Evolutionary conservation across 35 echinoderm and acorn worm genomes (phyloP).

Genomic region (Stichopus chloronotus): DNA sequence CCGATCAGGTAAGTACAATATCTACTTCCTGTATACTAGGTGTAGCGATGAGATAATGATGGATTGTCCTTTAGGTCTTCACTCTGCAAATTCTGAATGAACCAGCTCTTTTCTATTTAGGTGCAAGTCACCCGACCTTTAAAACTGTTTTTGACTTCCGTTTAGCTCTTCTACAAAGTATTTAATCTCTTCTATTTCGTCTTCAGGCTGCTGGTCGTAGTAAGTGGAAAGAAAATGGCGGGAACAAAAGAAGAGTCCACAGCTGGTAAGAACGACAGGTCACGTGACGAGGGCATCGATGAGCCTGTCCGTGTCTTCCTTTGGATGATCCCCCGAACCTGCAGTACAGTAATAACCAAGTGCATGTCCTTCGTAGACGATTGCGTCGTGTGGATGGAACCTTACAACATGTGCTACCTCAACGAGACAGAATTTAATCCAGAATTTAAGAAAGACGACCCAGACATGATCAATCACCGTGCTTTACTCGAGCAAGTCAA

Average conservation of each 20-base stretch:
- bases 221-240: not conserved
- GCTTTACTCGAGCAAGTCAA: not conserved
- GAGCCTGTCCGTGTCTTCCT: not conserved
- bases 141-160: too few relatives aligned
- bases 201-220: not conserved
- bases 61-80: too few relatives aligned
- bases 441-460: not conserved
- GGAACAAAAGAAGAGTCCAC: not conserved
- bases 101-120: too few relatives aligned
- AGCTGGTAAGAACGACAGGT: not conserved
- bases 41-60: too few relatives aligned
- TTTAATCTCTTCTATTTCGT: too few relatives aligned
- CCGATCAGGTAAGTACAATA: too few relatives aligned
- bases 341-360: constrained; percentile 9
- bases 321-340: constrained; percentile 1
- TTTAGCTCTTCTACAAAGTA: too few relatives aligned
- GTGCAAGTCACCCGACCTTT: too few relatives aligned
- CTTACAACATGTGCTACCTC: not conserved
- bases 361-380: constrained; percentile 31
- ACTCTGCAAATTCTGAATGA: too few relatives aligned
- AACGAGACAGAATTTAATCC: not conserved
- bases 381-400: constrained; percentile 7
- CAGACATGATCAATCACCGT: not conserved
- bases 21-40: too few relatives aligned
- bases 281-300: not conserved